phyloP scores from a whole-genome alignment of 1,140 invertebrate genomes.

The Atta texana region DNA sequence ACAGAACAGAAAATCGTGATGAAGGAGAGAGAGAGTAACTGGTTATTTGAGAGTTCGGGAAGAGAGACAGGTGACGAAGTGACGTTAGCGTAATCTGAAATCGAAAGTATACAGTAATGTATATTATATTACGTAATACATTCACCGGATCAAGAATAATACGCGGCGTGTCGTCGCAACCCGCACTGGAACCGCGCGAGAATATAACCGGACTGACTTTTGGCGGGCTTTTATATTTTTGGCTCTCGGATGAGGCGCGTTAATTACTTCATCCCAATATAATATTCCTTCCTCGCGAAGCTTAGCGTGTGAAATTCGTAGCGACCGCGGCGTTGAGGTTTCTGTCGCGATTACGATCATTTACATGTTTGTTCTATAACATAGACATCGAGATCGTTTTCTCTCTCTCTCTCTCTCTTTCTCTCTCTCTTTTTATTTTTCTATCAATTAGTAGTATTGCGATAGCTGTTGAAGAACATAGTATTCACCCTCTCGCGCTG shows the following conservation, averaged over 20 bases:
- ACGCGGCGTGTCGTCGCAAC: conserved; percentile 76
- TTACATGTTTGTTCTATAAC: neutral
- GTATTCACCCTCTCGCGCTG: conserved; percentile 5
- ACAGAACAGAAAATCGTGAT: conserved; percentile 57
- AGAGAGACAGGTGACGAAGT: conserved; percentile 74
- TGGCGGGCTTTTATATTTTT: conserved; percentile 87
- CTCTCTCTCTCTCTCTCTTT: neutral
- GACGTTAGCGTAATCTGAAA: conserved; percentile 82
- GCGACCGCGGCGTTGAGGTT: conserved; percentile 38
- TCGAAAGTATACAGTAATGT: conserved; percentile 78
- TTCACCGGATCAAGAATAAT: conserved; percentile 65
- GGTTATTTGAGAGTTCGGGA: conserved; percentile 54
- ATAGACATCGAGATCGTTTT: neutral
- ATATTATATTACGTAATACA: conserved; percentile 43
- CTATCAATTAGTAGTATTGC: neutral
- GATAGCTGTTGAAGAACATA: neutral
- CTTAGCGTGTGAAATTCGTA: conserved; percentile 61
- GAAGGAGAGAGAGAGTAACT: conserved; percentile 12
- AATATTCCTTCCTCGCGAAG: conserved; percentile 57
- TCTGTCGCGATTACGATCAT: neutral
- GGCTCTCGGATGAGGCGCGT: conserved; percentile 76
- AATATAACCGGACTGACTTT: conserved; percentile 78
- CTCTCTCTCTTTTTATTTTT: no score
- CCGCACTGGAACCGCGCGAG: conserved; percentile 79
- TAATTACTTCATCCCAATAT: conserved; percentile 69